These are phyloP conservation scores for Montipora sp. DNA, from an alignment of 64 coral and sea anemone species.

Conservation along the genomic window DNA sequence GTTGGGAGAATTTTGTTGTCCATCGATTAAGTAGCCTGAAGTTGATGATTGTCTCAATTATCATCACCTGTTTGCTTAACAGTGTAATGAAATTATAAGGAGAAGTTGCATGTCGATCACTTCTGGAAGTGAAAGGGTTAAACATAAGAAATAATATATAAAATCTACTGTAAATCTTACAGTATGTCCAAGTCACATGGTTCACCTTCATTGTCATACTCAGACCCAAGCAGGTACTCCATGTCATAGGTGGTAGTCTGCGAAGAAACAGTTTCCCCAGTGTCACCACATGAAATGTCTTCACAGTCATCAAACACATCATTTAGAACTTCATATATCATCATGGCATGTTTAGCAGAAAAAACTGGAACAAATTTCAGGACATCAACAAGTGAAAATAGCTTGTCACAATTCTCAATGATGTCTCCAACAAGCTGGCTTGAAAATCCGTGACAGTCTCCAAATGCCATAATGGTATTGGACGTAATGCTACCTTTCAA, in stretches of 20 bases:
- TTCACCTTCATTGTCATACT: neutral
- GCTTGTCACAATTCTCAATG: slow-evolving; percentile 36
- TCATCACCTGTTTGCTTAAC: neutral
- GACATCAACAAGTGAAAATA: slow-evolving; percentile 42
- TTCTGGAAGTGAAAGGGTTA: slow-evolving; percentile 1
- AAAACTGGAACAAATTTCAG: slow-evolving; percentile 51
- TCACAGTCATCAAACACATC: slow-evolving; percentile 58
- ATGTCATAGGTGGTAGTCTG: slow-evolving; percentile 30
- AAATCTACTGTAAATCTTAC: slow-evolving; percentile 5
- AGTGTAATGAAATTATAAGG: neutral
- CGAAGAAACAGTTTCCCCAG: slow-evolving; percentile 3
- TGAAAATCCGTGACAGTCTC: slow-evolving; percentile 26
- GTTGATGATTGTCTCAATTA: neutral
- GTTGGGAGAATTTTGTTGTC: neutral
- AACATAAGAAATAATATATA: neutral
- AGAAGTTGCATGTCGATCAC: neutral
- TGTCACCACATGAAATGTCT: neutral
- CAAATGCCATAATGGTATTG: slow-evolving; percentile 12
- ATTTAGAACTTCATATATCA: slow-evolving; percentile 52
- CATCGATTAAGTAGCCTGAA: neutral
- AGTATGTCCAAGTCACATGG: neutral
- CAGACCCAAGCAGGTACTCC: neutral
- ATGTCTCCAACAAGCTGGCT: slow-evolving; percentile 21
- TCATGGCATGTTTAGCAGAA: slow-evolving; percentile 54
- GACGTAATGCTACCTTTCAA: neutral